phyloP scores from a whole-genome alignment of 2,888 invertebrate genomes.

The Apoderus coryli region DNA sequence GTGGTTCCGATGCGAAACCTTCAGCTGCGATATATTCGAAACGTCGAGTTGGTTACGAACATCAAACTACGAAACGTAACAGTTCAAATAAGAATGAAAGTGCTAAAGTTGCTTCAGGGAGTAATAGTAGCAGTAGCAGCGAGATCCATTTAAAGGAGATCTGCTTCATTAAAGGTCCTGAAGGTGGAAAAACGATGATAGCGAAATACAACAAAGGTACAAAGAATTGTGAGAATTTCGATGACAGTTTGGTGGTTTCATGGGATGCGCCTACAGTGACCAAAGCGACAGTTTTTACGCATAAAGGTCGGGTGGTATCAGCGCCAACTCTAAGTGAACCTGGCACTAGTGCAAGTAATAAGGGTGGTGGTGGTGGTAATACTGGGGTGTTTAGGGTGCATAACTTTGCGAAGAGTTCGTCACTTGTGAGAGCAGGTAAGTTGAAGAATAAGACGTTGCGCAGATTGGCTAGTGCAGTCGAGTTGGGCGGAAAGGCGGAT shows the following conservation, averaged over 20 bases:
- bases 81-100: too few species aligned
- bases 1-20: slow-evolving; percentile 16
- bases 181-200: slow-evolving; percentile 29
- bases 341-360: too few species aligned
- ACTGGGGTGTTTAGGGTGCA: slow-evolving; percentile 26
- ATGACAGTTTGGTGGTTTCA: slow-evolving; percentile 28
- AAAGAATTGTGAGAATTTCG: slow-evolving; percentile 21
- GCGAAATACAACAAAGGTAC: slow-evolving; percentile 29
- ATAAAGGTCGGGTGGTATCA: slow-evolving; percentile 16
- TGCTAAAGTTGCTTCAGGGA: too few species aligned
- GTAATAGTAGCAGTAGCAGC: slow-evolving; percentile 7
- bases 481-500: slow-evolving; percentile 24
- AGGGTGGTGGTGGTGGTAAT: too few species aligned
- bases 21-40: too few species aligned
- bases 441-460: slow-evolving; percentile 26
- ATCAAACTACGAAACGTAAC: too few species aligned
- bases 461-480: slow-evolving; percentile 23
- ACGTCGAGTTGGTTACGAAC: too few species aligned
- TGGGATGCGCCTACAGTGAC: slow-evolving; percentile 24
- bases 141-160: slow-evolving; percentile 28
- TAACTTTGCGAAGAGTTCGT: slow-evolving; percentile 25
- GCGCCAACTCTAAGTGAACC: slow-evolving; percentile 20
- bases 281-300: slow-evolving; percentile 25
- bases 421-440: slow-evolving; percentile 21
- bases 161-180: slow-evolving; percentile 28